Evolutionary conservation across 2,113 vertebrate genomes (phyloP).

Genomic region (Orcinus orca): DNA sequence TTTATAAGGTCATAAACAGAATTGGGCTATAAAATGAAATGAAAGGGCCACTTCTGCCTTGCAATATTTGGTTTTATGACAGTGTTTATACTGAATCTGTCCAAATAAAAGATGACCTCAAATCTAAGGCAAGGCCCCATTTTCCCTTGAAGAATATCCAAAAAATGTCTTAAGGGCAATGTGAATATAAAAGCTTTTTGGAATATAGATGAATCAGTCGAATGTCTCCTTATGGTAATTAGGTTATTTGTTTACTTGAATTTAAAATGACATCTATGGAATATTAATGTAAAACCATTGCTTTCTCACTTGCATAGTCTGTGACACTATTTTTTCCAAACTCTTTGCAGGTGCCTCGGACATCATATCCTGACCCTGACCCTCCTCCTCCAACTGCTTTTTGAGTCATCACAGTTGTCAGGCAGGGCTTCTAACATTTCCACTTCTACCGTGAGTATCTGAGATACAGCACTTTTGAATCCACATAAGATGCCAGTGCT

Average conservation of each 20-base stretch:
- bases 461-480: neutral
- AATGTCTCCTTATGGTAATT: neutral
- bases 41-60: neutral
- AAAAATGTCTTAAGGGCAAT: neutral
- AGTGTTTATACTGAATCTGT: neutral
- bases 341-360: neutral
- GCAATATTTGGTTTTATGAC: slow-evolving; percentile 30
- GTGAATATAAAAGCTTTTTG: neutral
- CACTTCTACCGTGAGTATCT: neutral
- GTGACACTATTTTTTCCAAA: neutral
- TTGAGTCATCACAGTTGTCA: neutral
- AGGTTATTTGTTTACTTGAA: neutral
- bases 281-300: neutral
- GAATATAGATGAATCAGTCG: neutral
- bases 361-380: neutral
- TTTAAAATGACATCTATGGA: neutral
- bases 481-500: neutral
- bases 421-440: neutral
- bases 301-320: neutral
- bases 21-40: slow-evolving; percentile 34
- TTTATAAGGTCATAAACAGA: slow-evolving; percentile 45
- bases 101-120: slow-evolving; percentile 47
- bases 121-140: neutral
- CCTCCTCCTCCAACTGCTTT: neutral
- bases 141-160: slow-evolving; percentile 6